Conservation (phyloP, 2,113 vertebrate genomes). For the Brachypodius melanocephalos region DNA sequence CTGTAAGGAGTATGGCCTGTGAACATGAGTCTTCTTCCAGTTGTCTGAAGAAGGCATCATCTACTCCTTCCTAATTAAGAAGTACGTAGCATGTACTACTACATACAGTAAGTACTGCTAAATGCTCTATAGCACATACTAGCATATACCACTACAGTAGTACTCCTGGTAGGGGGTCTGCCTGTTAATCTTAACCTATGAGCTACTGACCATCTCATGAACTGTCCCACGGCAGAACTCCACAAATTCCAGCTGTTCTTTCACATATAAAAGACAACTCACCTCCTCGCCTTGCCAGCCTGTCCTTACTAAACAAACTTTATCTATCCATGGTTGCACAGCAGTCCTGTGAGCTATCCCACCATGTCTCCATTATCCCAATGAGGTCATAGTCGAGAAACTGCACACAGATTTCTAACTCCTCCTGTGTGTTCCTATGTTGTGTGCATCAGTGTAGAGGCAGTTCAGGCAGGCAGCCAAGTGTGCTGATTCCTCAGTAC, state of each 20-base stretch:
- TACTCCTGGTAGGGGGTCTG: not conserved
- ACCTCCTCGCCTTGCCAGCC: not conserved
- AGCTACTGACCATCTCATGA: not conserved
- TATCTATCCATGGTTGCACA: not conserved
- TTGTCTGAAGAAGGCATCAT: not conserved
- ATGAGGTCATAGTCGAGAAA: not conserved
- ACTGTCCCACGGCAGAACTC: not conserved
- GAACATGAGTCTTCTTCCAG: not conserved
- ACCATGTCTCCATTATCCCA: not conserved
- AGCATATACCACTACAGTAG: not conserved
- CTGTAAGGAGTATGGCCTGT: not conserved
- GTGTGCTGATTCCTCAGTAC: not conserved
- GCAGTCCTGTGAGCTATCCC: not conserved
- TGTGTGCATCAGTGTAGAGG: not conserved
- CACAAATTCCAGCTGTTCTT: not conserved
- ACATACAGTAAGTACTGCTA: not conserved
- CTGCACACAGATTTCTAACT: not conserved
- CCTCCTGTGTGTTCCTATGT: not conserved
- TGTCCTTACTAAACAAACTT: not conserved
- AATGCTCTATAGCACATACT: not conserved
- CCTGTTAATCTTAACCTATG: not conserved
- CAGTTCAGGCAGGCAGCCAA: not conserved
- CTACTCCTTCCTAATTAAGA: not conserved
- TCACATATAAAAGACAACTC: not conserved
- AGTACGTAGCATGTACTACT: not conserved